phyloP scores from a whole-genome alignment of 1,140 invertebrate genomes.

The Magallana angulata region DNA sequence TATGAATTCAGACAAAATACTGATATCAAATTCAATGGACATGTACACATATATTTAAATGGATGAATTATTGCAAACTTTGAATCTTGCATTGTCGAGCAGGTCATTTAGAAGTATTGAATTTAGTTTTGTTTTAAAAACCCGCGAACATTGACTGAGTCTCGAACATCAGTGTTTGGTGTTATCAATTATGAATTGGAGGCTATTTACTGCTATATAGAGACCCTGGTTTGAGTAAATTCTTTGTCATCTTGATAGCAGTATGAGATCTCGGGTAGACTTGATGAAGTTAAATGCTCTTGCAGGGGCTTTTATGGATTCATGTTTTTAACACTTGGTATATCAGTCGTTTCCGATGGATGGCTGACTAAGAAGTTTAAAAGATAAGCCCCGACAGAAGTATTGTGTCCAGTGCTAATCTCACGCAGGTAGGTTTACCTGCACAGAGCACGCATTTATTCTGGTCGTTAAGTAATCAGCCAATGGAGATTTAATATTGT shows the following conservation, averaged over 20 bases:
- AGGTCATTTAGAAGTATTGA: not conserved
- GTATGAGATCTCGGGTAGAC: not conserved
- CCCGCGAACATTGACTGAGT: not conserved
- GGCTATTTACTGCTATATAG: not conserved
- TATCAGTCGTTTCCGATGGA: slow-evolving; percentile 23
- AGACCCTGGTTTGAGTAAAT: not conserved
- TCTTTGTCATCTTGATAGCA: not conserved
- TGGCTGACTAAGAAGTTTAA: slow-evolving; percentile 32
- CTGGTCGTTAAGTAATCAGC: slow-evolving; percentile 29
- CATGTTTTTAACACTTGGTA: slow-evolving; percentile 27
- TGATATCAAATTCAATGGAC: not conserved
- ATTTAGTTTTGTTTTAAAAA: not conserved
- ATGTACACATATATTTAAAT: not conserved
- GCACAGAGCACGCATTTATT: not conserved
- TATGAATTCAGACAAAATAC: not conserved
- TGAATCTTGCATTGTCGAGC: not conserved
- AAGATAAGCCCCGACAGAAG: slow-evolving; percentile 20
- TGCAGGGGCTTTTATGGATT: not conserved
- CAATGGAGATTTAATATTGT: slow-evolving; percentile 36
- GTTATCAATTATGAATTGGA: slow-evolving; percentile 1
- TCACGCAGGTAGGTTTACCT: slow-evolving; percentile 34
- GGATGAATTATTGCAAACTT: not conserved
- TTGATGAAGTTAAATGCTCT: slow-evolving; percentile 26
- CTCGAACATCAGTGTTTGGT: not conserved
- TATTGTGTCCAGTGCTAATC: slow-evolving; percentile 32